Conservation (phyloP, 2,797 vertebrate genomes). For the Salmo trutta region DNA sequence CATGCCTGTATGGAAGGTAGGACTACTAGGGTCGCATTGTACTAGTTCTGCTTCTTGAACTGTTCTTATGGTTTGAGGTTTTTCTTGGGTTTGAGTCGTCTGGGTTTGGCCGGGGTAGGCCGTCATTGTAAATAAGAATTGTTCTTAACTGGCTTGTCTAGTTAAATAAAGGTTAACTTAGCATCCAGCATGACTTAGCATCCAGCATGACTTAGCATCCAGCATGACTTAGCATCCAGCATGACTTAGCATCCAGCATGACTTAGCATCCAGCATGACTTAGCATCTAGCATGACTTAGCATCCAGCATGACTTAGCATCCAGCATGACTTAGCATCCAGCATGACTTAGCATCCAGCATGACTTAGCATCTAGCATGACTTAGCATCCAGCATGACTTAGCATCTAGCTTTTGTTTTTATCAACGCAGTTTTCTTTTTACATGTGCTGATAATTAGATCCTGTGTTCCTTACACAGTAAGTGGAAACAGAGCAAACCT, state of each 20-base stretch:
- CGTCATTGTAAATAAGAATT: too few species aligned
- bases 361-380: not conserved
- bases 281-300: not conserved
- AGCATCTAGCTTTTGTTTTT: not conserved
- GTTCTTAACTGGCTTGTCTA: too few species aligned
- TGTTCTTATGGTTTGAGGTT: too few species aligned
- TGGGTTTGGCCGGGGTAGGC: not conserved
- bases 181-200: not conserved
- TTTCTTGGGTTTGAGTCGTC: not conserved
- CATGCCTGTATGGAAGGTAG: not conserved
- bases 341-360: too few species aligned
- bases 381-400: not conserved
- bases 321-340: too few species aligned
- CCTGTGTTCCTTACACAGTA: too few species aligned
- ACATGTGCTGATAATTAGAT: not conserved
- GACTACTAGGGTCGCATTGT: not conserved
- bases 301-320: not conserved
- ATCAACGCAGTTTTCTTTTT: not conserved
- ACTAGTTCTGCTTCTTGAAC: not conserved
- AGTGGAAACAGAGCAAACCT: not conserved
- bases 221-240: not conserved
- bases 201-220: too few species aligned
- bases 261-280: not conserved
- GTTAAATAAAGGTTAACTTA: too few species aligned
- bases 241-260: too few species aligned